Base-by-base conservation (phyloP, 2,797 vertebrate species). In the Mastacembelus armatus region DNA sequence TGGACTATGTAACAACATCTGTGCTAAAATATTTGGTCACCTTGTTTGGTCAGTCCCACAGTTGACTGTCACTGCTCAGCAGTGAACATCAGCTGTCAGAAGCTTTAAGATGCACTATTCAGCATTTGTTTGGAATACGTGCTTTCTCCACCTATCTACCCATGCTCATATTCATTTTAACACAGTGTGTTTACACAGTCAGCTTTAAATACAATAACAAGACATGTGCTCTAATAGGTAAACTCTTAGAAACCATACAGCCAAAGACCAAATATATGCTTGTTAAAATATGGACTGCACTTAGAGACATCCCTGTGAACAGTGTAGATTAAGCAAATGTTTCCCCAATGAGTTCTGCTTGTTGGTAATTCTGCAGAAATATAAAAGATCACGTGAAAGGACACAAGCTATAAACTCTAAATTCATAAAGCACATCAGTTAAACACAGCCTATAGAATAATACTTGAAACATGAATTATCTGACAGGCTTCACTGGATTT, bases 351-450 rank as follows among this genome's bases (percentile, higher is more conserved):
- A n/a, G n/a, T n/a, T n/a, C n/a, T n/a, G n/a, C n/a, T 14, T 54
- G 40, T 26, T 40, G 33, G 50, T 12, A 14, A 14, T 30, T 38
- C 10, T 8, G 24, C 42, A 39, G 14, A 36, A 49, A 33, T 35
- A 50, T 50, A 19, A 48, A 44, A 59, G 7, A 49, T 30, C 10
- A 39, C 44, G 38, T 51, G 19, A 52, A 43, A 66, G n/a, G 10
- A 47, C 18, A 54, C 2, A 10, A 36, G 26, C 29, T 16, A 22
- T n/a, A n/a, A n/a, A n/a, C n/a, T n/a, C n/a, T n/a, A n/a, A n/a
- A n/a, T 15, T 39, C 19, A 36, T 12, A 38, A 11, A 35, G 24
- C 21, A 38, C 30, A 42, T 4, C 5, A 18, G 24, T 59, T 40
- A 29, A 21, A 36, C 24, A 33, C 4, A 21, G 30, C 19, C 5